Base-by-base conservation (phyloP, 2,113 vertebrate genomes). In the Ondatra zibethicus region DNA sequence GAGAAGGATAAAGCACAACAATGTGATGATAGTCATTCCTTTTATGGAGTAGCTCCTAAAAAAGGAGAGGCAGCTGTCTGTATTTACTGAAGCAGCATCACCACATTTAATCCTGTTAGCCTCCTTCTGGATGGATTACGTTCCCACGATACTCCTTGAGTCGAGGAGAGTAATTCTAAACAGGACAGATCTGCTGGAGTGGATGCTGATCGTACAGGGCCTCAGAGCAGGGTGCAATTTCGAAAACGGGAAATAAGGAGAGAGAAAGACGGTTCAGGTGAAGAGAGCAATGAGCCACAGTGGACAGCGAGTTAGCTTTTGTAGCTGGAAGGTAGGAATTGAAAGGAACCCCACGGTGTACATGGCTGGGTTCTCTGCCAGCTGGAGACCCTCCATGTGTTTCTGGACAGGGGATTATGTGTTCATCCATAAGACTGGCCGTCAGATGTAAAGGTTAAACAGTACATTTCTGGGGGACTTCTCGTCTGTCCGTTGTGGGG, bases 51-150 rank as follows among this genome's bases (percentile, higher is more conserved):
- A 21, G 36, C 87, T 77, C 25, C 36, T 65, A 52, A 91, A 88
- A 88, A 87, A 45, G 33, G 33, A 90, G 72, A 33, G 25, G 23
- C 19, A 47, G 16, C 65, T 84, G 82, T 94, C 14, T 45, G 7
- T 87, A 31, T 31, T 94, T 94, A 91, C 47, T 80, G 42, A 95
- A 85, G 72, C 27, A 85, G 13, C 3, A 31, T 66, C 33, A 84
- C 11, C 77, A 89, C 45, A 94, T 91, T 80, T 95, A 65, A 86
- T 91, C 92, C 66, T 95, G 29, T 63, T 21, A 84, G 4, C 36
- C 14, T 9, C 14, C 42, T 23, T 88, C 0, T 82, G n/a, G 47
- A 36, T 13, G 87, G 8, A 36, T 92, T 42, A 36, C 45, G 3
- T 52, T 95, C 88, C 42, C 11, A 3, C n/a, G 42, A 50, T 87